Base-by-base conservation (phyloP, 2,888 invertebrate genomes). In the Teinopalpus imperialis region DNA sequence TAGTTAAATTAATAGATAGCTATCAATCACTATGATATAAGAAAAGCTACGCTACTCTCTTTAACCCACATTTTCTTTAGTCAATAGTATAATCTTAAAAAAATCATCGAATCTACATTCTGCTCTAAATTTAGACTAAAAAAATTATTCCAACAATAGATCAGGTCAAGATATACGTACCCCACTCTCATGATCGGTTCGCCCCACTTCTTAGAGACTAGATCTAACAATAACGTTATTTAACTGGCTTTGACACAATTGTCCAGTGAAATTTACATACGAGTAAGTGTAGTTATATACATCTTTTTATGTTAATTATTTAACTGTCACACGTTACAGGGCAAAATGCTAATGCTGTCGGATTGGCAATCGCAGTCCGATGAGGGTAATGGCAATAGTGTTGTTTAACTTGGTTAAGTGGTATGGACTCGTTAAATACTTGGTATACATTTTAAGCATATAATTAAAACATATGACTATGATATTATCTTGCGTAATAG, bases 101-200 rank as follows among this genome's bases (percentile, higher is more conserved):
- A 16, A 16, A 16, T 3, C 2, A 16, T 3, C 16, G 4, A 16
- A 16, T 16, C 16, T 4, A 16, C 12, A 6, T 16, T 10, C 14
- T 27, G 12, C 26, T 42, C 27, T 42, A 34, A 13, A 34, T 42
- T 18, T 18, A 20, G 20, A 35, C 31, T 12, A 32, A 34, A 9
- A 20, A 21, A 20, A 32, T 43, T 10, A 18, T 27, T 32, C 13
- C n/a, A 27, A 13, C 29, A 29, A 27, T 29, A 21, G 21, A n/a
- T 35, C 20, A 29, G 29, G 35, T 29, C 8, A 23, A 43, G 20
- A 43, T 46, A 40, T 34, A 32, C 10, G 16, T 43, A 18, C 26
- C 20, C 54, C 57, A 57, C 55, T 56, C 58, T 51, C 67, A 58
- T 73, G 73, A 77, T 78, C 67, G 60, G 70, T 71, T 72, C 57